Evolutionary conservation across 2,888 invertebrate species (phyloP).

Genomic region (Eugnorisma glareosa): DNA sequence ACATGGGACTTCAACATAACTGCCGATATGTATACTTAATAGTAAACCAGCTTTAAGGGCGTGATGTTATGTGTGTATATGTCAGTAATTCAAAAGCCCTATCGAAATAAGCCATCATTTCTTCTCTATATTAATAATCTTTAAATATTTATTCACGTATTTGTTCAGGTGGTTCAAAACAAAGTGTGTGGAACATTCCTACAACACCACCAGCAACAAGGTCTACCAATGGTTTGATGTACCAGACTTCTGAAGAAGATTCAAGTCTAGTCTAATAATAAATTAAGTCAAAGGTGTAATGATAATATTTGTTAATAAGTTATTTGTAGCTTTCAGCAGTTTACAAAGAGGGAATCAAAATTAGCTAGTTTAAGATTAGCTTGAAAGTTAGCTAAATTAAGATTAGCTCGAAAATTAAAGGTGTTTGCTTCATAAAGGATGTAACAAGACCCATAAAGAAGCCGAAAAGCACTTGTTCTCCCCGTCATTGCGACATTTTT

Average conservation of each 20-base stretch:
- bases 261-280: background rate
- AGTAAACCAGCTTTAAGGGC: no score
- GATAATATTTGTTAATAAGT: slow-evolving; percentile 3
- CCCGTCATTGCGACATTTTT: no score
- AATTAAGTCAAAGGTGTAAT: background rate
- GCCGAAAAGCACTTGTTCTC: no score
- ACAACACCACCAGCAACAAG: slow-evolving; percentile 78
- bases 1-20: no score
- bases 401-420: background rate
- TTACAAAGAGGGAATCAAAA: no score
- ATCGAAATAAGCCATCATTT: background rate
- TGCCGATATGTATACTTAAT: no score
- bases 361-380: no score
- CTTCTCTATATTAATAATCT: background rate
- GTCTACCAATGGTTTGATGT: slow-evolving; percentile 91
- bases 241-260: slow-evolving; percentile 26
- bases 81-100: background rate
- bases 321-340: background rate
- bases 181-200: slow-evolving; percentile 88
- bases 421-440: background rate
- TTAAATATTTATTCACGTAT: background rate
- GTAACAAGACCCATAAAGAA: no score
- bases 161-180: slow-evolving; percentile 78
- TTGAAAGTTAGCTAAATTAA: no score
- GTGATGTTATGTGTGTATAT: background rate